A percentile compares a stretch with the other conserved stretches of the same genome.
Evolutionary conservation across 2,888 invertebrate genomes (phyloP).

Genomic region (Gari tellinella): DNA sequence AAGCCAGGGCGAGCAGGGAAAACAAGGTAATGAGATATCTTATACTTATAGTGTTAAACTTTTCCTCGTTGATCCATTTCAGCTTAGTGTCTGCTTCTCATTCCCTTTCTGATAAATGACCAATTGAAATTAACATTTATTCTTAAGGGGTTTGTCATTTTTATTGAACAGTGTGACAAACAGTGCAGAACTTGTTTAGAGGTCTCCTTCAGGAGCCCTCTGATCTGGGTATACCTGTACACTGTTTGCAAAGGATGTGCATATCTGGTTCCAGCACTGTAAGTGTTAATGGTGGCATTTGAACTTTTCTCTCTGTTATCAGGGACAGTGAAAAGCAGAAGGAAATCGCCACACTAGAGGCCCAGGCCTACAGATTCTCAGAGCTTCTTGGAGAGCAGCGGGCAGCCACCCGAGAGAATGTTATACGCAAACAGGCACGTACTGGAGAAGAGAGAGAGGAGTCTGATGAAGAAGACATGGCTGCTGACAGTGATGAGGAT

Average conservation of each 20-base stretch:
- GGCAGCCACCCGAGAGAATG: constrained; percentile 97
- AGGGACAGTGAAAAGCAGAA: constrained; percentile 88
- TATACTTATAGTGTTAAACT: too few species aligned
- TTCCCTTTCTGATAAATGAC: too few species aligned
- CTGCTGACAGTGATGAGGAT: constrained; percentile 86
- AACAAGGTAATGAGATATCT: constrained; percentile 75
- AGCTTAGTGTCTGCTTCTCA: too few species aligned
- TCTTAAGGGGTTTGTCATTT: too few species aligned
- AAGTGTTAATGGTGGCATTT: not conserved
- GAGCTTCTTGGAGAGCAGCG: constrained; percentile 94
- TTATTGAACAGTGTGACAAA: too few species aligned
- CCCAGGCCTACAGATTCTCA: constrained; percentile 94
- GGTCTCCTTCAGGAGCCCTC: too few species aligned
- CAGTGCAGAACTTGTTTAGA: too few species aligned
- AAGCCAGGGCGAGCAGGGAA: constrained; percentile 89
- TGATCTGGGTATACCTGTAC: too few species aligned
- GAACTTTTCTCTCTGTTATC: not conserved
- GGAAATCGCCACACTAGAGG: constrained; percentile 94
- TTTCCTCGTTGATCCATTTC: too few species aligned
- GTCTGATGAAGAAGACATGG: constrained; percentile 80
- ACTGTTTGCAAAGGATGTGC: too few species aligned
- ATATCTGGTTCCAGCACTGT: too few species aligned
- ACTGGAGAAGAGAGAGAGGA: constrained; percentile 89
- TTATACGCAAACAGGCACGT: constrained; percentile 98
- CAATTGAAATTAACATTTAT: too few species aligned